A percentile compares a stretch with the other conserved stretches of the same genome.
These are phyloP conservation scores for Orientallactaga sibirica DNA, from an alignment of 2,797 vertebrate genomes.

Conservation along the genomic window DNA sequence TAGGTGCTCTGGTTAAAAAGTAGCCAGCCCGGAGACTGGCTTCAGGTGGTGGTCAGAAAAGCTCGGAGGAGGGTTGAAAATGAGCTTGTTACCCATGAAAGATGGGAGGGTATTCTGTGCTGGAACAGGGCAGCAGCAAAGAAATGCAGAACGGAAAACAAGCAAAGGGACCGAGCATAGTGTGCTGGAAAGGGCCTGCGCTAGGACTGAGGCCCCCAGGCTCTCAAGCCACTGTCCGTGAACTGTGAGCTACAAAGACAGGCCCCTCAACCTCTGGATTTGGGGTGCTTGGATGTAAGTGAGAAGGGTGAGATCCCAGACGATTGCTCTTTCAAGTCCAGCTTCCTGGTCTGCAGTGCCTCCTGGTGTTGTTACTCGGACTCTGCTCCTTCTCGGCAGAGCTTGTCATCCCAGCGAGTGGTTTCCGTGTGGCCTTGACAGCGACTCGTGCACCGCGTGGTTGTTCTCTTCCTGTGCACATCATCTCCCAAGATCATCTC, in stretches of 20 bases:
- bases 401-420: not conserved
- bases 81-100: too few species aligned
- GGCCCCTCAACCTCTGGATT: not conserved
- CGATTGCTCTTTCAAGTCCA: rapidly evolving
- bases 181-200: not conserved
- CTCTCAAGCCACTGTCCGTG: rapidly evolving
- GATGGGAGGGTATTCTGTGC: not conserved
- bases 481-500: too few species aligned
- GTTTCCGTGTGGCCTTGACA: not conserved
- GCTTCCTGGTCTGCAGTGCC: not conserved
- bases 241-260: rapidly evolving
- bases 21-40: too few species aligned
- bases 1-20: not conserved
- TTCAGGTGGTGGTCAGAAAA: not conserved
- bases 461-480: not conserved
- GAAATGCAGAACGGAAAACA: not conserved
- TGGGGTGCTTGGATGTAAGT: rapidly evolving
- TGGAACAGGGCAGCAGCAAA: not conserved
- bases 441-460: rapidly evolving
- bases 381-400: rapidly evolving
- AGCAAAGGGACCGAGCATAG: too few species aligned
- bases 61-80: not conserved
- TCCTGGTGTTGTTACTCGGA: not conserved
- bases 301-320: not conserved
- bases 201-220: not conserved